Percentiles rank a stretch among this genome's conserved stretches.
Conservation (phyloP, 2,113 vertebrate genomes). For the Toxotes chatareus region DNA sequence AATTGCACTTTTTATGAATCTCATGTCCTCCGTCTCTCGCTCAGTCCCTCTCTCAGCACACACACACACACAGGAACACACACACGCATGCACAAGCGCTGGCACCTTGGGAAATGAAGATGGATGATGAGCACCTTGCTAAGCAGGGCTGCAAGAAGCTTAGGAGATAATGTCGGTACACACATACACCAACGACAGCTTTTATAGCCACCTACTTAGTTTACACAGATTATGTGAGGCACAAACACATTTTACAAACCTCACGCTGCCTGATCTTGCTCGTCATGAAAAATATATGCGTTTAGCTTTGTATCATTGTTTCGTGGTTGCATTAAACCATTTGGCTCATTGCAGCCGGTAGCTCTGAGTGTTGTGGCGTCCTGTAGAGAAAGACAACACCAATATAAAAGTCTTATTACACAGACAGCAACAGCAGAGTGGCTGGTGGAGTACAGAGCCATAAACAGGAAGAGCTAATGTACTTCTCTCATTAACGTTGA, state of each 20-base stretch:
- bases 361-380: slow-evolving; percentile 31
- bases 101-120: slow-evolving; percentile 76
- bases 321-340: slow-evolving; percentile 58
- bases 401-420: slow-evolving; percentile 48
- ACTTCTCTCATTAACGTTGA: slow-evolving; percentile 51
- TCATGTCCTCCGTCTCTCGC: background rate
- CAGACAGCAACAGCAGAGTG: slow-evolving; percentile 26
- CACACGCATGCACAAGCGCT: background rate
- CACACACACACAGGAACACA: background rate
- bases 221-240: slow-evolving; percentile 33
- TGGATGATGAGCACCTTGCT: slow-evolving; percentile 70
- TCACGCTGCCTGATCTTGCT: slow-evolving; percentile 30
- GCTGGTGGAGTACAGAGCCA: slow-evolving; percentile 20
- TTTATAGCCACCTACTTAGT: slow-evolving; percentile 53
- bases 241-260: slow-evolving; percentile 43
- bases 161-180: slow-evolving; percentile 56
- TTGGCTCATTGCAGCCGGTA: slow-evolving; percentile 48
- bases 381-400: slow-evolving; percentile 47
- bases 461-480: slow-evolving; percentile 70
- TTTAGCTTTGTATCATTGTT: slow-evolving; percentile 46
- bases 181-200: slow-evolving; percentile 18
- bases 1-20: slow-evolving; percentile 36
- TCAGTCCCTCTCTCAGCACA: slow-evolving; percentile 22
- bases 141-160: slow-evolving; percentile 58
- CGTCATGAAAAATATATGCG: slow-evolving; percentile 57